A percentile compares a stretch with the other conserved stretches of the same genome.
These are phyloP conservation scores for Drosophila orosa DNA, from an alignment of 1,140 invertebrate species.

Conservation along the genomic window DNA sequence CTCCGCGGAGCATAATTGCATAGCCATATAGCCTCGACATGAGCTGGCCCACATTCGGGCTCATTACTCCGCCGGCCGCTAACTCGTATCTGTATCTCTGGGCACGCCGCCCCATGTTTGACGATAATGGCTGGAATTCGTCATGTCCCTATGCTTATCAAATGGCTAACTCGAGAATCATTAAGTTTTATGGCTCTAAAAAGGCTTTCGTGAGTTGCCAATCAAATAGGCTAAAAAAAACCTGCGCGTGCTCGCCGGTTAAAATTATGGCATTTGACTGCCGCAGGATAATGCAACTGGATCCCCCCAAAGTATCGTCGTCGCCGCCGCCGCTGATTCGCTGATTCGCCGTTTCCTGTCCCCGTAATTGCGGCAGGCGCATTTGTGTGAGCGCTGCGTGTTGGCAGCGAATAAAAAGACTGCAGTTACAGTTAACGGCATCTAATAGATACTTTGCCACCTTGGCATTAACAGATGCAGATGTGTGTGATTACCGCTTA, in stretches of 20 bases:
- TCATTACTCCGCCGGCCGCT: slow-evolving; percentile 28
- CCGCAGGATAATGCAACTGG: slow-evolving; percentile 72
- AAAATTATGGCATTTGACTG: slow-evolving; percentile 54
- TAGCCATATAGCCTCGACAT: slow-evolving; percentile 25
- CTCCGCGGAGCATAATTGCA: slow-evolving; percentile 37
- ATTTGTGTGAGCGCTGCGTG: slow-evolving; percentile 60
- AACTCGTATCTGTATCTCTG: slow-evolving; percentile 39
- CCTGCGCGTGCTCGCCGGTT: slow-evolving; percentile 47
- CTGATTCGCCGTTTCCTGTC: slow-evolving; percentile 77
- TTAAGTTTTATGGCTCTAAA: slow-evolving; percentile 67
- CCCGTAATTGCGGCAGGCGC: slow-evolving; percentile 51
- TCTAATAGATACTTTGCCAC: slow-evolving; percentile 81
- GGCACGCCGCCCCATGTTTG: slow-evolving; percentile 8
- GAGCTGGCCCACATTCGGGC: slow-evolving; percentile 44
- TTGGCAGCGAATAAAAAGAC: slow-evolving; percentile 68
- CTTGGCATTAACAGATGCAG: slow-evolving; percentile 66
- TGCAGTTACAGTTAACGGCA: slow-evolving; percentile 77
- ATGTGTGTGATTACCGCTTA: slow-evolving; percentile 22
- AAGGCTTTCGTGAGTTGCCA: slow-evolving; percentile 42
- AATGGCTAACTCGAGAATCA: slow-evolving; percentile 68
- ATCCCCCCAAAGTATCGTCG: slow-evolving; percentile 17
- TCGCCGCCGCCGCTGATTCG: slow-evolving; percentile 27
- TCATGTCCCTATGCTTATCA: slow-evolving; percentile 55
- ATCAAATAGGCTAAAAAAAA: slow-evolving; percentile 40
- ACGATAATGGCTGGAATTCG: slow-evolving; percentile 52